Evolutionary conservation across 2,113 vertebrate species (phyloP), one percentile per base, ranked within the genome.

Genomic region (Atherinomorus stipes): DNA sequence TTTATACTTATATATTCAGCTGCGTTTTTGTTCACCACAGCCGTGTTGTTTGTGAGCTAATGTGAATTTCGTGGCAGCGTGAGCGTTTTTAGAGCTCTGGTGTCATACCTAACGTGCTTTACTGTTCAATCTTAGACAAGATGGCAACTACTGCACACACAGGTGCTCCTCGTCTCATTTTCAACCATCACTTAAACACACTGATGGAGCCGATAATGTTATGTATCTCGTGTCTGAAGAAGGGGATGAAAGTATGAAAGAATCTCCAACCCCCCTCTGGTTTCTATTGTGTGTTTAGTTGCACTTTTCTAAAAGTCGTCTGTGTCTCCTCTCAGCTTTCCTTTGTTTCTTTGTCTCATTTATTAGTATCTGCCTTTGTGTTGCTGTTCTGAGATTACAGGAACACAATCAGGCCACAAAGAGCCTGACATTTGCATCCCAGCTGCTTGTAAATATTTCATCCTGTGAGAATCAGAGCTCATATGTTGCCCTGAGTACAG

Each of bases 361-460:
- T 80, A 59, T 26, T 4, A 25, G 49, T 5, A 0, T 45, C 63
- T 1, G 3, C 3, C 52, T 59, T n/a, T 61, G 18, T 63, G 19
- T 44, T 51, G 66, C 59, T 37, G 49, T 65, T 80, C 38, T 21
- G 37, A 34, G 61, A 52, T 68, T 64, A 45, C 79, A 75, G 44
- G 59, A 73, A 68, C 61, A 53, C 67, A 58, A 38, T 59, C 54
- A 34, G 26, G 53, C 52, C 51, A 49, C 76, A 66, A 38, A 63
- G 64, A 76, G 58, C 77, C 51, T 69, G 71, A 83, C 61, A 75
- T 85, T 72, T 81, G 71, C 68, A 66, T 75, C 80, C 76, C 13
- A 34, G 45, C 61, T 53, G 44, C 73, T 76, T 76, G 72, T 80
- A 77, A 84, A 88, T 84, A 81, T 85, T 88, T 87, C 70, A 85